Base-by-base conservation (phyloP, 1,140 invertebrate genomes). In the Leptinotarsa undecemlineata region DNA sequence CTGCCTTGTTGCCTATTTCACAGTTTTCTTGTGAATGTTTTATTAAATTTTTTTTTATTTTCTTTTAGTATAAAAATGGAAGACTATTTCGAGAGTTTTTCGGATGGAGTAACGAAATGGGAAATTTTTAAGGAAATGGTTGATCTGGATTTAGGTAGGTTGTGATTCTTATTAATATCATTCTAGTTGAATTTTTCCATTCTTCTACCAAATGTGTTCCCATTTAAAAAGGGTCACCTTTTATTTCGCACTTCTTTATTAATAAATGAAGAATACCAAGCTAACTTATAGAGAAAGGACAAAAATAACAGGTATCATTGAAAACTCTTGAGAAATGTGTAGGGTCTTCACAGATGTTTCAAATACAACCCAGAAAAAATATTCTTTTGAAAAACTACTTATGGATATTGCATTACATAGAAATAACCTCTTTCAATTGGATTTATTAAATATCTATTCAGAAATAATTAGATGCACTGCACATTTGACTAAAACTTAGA, bases 41-140 rank as follows among this genome's bases (percentile, higher is more conserved):
- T 26, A 33, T 23, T 26, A 33, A 14, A 15, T 15, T 69, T 69
- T 69, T 69, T 48, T 69, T 48, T 72, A 64, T 72, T 69, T 48
- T 69, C 19, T 72, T 72, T 72, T 42, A 72, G 70, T 68, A 60
- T 33, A 26, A 73, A 72, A n/a, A 77, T 77, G 76, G 76, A 77
- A 71, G 74, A 72, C 74, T 77, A 72, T 48, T 75, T 77, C 64
- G 74, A 75, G 57, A 66, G 64, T 62, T 69, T 75, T 42, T 72
- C 74, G 20, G 69, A 75, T 69, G 73, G 72, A 42, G 68, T 77
- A 48, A 66, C 69, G 47, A 68, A 71, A 33, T 77, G 76, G 76
- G 68, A 74, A 71, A 63, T 71, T n/a, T 48, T 77, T 66, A 74
- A 72, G 17, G 69, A 77, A 17, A 33, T 77, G 23, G 51, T 68